phyloP scores from a whole-genome alignment of 2,113 vertebrate genomes.

The Ceratotherium simum region DNA sequence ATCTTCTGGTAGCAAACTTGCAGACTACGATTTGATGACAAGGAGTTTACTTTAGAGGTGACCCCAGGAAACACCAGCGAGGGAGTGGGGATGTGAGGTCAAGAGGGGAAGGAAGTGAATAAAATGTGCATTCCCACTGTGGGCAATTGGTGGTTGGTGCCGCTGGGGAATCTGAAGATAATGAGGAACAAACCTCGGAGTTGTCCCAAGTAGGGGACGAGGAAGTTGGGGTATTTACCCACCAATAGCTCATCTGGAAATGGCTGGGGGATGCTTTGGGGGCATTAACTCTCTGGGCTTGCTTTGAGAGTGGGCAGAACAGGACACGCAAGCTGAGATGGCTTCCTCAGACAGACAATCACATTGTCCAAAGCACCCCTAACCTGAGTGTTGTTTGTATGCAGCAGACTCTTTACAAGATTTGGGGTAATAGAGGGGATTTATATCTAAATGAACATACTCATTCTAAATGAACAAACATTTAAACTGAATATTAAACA shows the following conservation, averaged over 20 bases:
- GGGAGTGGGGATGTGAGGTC: not conserved
- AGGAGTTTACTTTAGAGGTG: not conserved
- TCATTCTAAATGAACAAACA: not conserved
- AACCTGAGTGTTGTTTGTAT: not conserved
- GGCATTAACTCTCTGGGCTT: not conserved
- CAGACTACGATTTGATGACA: not conserved
- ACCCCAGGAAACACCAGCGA: not conserved
- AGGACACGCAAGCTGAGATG: not conserved
- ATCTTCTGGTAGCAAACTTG: not conserved
- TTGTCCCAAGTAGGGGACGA: not conserved
- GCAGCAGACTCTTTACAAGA: not conserved
- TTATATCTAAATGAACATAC: not conserved
- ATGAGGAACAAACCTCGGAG: not conserved
- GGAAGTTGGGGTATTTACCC: not conserved
- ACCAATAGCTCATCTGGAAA: not conserved
- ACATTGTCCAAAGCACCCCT: not conserved
- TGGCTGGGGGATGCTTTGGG: not conserved
- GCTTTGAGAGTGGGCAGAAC: not conserved
- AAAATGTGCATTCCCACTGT: rapidly evolving
- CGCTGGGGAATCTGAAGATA: not conserved
- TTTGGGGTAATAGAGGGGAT: not conserved
- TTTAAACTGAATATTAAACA: not conserved
- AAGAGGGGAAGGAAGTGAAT: not conserved
- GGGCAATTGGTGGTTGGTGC: not conserved
- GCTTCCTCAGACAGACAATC: not conserved